A percentile compares a stretch with the other conserved stretches of the same genome.
phyloP scores from a whole-genome alignment of 2,888 invertebrate species.

The Brachyopa scutellaris region DNA sequence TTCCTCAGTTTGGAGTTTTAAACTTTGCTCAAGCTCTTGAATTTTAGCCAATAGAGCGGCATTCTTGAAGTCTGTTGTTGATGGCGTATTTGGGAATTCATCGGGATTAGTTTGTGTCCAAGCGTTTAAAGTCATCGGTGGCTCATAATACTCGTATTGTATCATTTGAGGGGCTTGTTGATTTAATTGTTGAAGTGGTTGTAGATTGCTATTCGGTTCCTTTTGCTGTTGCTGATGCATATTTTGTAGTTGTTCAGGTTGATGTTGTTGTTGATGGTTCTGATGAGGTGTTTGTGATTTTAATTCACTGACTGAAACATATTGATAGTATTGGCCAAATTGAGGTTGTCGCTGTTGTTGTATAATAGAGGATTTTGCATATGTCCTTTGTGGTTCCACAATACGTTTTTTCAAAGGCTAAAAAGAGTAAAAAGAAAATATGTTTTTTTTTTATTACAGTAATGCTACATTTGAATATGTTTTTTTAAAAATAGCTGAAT shows the following conservation, averaged over 20 bases:
- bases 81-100: slow-evolving; percentile 17
- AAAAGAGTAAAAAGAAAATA: neutral
- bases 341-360: neutral
- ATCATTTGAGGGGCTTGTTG: neutral
- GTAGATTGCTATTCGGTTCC: neutral
- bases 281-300: too few relatives aligned
- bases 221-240: too few relatives aligned
- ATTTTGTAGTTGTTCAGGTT: too few relatives aligned
- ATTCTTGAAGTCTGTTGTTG: neutral
- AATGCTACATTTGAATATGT: too few relatives aligned
- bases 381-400: neutral
- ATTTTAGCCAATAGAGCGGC: slow-evolving; percentile 1
- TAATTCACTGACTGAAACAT: neutral
- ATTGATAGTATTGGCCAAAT: slow-evolving; percentile 13
- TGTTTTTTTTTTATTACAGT: too few relatives aligned
- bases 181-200: neutral
- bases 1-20: neutral
- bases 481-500: too few relatives aligned
- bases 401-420: neutral
- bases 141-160: slow-evolving; percentile 3
- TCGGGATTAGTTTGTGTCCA: slow-evolving; percentile 38
- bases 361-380: neutral
- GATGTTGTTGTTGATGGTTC: neutral
- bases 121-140: slow-evolving; percentile 41
- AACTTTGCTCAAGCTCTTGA: slow-evolving; percentile 3